A percentile compares a stretch with the other conserved stretches of the same genome.
These are phyloP conservation scores for Pseudomyrmex sp. DNA, from an alignment of 1,140 invertebrate species.

Conservation along the genomic window DNA sequence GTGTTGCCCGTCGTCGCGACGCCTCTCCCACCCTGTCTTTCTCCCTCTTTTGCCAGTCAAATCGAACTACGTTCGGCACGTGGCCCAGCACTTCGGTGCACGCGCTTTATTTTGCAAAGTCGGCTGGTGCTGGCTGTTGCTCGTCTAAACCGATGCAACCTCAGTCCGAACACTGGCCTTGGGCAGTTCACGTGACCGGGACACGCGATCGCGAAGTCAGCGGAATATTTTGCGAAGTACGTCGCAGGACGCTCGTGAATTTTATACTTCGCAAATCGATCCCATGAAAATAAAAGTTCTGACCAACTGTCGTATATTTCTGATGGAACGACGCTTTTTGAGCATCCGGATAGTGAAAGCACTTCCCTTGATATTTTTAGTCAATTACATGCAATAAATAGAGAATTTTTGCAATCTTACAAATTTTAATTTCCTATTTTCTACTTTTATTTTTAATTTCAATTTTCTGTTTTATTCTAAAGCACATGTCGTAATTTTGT, in stretches of 20 bases:
- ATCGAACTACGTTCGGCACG: constrained; percentile 73
- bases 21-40: constrained; percentile 61
- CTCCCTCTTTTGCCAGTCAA: constrained; percentile 30
- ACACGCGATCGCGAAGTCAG: constrained; percentile 65
- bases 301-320: background rate
- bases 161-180: constrained; percentile 32
- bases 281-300: constrained; percentile 5
- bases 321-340: background rate
- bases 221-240: constrained; percentile 25
- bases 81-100: constrained; percentile 69
- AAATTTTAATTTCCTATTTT: constrained; percentile 13
- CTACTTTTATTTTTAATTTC: constrained; percentile 3
- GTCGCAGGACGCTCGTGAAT: background rate
- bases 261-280: background rate
- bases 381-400: background rate
- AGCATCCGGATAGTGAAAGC: background rate
- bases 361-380: background rate
- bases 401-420: background rate
- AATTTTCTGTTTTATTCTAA: background rate
- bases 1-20: constrained; percentile 78
- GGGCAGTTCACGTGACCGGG: constrained; percentile 44
- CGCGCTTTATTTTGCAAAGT: constrained; percentile 32
- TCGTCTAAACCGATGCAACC: constrained; percentile 11
- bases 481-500: no score
- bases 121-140: constrained; percentile 32